phyloP scores from a whole-genome alignment of 2,888 invertebrate genomes.

The Loripinus fragilis region DNA sequence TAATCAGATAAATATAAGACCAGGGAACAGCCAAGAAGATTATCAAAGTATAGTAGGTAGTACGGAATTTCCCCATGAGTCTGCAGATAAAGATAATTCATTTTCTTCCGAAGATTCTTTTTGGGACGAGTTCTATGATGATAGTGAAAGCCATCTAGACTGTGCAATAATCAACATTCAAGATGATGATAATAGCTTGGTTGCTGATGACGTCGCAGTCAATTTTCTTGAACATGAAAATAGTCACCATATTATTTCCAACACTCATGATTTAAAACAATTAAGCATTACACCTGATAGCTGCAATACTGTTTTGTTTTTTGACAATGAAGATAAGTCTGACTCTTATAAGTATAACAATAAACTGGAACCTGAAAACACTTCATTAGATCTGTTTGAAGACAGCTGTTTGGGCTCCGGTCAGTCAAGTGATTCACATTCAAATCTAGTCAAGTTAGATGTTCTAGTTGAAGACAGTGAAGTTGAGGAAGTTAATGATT shows the following conservation, averaged over 20 bases:
- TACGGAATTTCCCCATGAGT: too few species aligned
- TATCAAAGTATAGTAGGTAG: not conserved
- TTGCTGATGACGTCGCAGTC: not conserved
- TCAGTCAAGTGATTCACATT: not conserved
- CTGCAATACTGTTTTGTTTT: not conserved
- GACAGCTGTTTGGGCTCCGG: not conserved
- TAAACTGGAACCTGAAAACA: not conserved
- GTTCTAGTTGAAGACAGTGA: conserved; percentile 6
- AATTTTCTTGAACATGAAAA: not conserved
- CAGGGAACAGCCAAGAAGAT: not conserved
- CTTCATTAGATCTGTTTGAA: not conserved
- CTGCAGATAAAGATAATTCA: not conserved
- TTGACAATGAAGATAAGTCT: too few species aligned
- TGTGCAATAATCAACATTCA: conserved; percentile 1
- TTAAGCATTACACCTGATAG: not conserved
- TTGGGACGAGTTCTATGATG: not conserved
- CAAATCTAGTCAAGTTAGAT: not conserved
- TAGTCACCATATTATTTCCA: not conserved
- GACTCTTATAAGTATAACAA: not conserved
- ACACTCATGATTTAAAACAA: too few species aligned
- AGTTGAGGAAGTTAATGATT: not conserved
- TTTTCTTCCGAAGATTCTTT: not conserved
- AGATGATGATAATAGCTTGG: not conserved
- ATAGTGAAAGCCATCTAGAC: not conserved
- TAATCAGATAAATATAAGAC: not conserved